Conservation (phyloP, 2,888 invertebrate species). For the Heliconius hortense region DNA sequence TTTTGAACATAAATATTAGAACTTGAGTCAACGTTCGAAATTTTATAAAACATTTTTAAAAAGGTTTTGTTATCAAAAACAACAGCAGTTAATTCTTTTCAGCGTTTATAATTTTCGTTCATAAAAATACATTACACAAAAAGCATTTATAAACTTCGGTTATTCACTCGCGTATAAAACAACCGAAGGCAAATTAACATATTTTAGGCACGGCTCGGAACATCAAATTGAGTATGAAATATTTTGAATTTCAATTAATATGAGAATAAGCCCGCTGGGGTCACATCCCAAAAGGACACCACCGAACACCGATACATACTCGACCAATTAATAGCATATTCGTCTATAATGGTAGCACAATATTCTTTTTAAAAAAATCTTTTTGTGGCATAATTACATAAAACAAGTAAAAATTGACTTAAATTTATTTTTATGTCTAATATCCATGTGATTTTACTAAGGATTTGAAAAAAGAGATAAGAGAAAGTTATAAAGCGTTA, state of each 20-base stretch:
- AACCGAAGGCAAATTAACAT: conserved; percentile 33
- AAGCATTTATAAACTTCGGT: conserved; percentile 15
- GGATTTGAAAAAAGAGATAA: background rate
- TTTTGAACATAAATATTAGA: too few species aligned
- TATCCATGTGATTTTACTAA: background rate
- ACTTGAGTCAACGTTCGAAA: background rate
- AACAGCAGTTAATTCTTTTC: background rate
- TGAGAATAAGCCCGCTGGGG: conserved; percentile 60
- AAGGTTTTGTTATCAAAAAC: conserved; percentile 2
- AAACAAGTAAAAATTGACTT: background rate
- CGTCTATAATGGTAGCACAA: conserved; percentile 53
- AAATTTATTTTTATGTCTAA: background rate
- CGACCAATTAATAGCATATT: conserved; percentile 64
- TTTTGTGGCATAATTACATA: background rate
- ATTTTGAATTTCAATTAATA: conserved; percentile 74
- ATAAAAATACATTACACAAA: conserved; percentile 22
- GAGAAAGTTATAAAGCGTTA: too few species aligned
- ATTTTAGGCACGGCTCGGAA: conserved; percentile 41
- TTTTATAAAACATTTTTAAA: background rate
- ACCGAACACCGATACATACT: conserved; percentile 38
- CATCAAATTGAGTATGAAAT: conserved; percentile 62
- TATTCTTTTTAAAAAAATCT: background rate
- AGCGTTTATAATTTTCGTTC: conserved; percentile 10
- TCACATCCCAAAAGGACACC: conserved; percentile 72
- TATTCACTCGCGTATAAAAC: conserved; percentile 25